Percentiles rank a stretch among this genome's conserved stretches.
phyloP scores from a whole-genome alignment of 1,140 invertebrate genomes.

The Rhopalosiphum padi region DNA sequence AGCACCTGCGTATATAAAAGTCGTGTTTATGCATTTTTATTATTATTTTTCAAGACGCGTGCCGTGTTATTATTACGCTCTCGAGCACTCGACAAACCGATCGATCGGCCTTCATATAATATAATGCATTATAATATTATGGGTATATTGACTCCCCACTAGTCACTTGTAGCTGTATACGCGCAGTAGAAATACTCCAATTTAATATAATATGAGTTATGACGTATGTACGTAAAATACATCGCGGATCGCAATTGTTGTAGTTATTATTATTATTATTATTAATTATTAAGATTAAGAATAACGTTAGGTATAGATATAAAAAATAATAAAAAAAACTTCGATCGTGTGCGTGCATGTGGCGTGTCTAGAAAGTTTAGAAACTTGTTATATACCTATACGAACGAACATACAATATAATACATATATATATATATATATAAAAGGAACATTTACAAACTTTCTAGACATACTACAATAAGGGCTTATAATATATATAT shows the following conservation, averaged over 20 bases:
- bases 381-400: background rate
- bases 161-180: background rate
- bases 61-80: background rate
- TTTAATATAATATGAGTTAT: background rate
- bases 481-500: background rate
- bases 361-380: constrained; percentile 2
- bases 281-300: background rate
- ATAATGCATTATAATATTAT: background rate
- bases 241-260: background rate
- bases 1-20: background rate
- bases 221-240: background rate
- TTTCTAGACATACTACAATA: background rate
- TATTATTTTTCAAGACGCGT: background rate
- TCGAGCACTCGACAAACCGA: background rate
- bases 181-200: background rate
- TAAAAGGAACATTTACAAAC: background rate
- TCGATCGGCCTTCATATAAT: background rate
- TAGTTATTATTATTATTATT: background rate
- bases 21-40: background rate
- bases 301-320: background rate
- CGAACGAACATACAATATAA: background rate
- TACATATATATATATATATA: background rate
- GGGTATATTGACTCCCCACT: background rate
- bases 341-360: background rate
- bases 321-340: background rate